These are phyloP conservation scores for Miichthys miiuy DNA, from an alignment of 2,797 vertebrate species.

Conservation along the genomic window DNA sequence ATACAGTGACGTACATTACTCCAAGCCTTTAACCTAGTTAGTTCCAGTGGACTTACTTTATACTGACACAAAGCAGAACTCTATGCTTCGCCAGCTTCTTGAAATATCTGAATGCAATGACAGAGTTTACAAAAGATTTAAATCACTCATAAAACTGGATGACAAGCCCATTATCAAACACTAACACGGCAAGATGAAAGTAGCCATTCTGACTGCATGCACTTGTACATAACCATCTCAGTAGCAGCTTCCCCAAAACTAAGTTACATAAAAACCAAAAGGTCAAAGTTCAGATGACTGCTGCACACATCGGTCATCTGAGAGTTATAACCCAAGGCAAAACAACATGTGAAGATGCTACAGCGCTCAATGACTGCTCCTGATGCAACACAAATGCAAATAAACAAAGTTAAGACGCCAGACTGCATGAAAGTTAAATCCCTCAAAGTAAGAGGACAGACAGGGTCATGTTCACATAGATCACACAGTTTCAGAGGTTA, in stretches of 20 bases:
- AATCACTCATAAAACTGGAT: slow-evolving; percentile 8
- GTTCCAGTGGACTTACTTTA: slow-evolving; percentile 9
- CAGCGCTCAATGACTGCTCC: neutral
- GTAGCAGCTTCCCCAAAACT: neutral
- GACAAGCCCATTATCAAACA: slow-evolving; percentile 5
- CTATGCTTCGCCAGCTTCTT: neutral
- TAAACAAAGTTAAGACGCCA: too few species aligned
- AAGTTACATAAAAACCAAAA: slow-evolving; percentile 1
- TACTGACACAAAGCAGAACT: slow-evolving; percentile 15
- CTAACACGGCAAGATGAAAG: neutral
- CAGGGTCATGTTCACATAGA: neutral
- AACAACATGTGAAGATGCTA: slow-evolving; percentile 5
- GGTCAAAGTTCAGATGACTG: slow-evolving; percentile 59
- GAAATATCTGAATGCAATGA: neutral
- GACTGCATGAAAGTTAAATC: too few species aligned
- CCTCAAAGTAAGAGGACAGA: neutral
- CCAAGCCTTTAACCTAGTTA: slow-evolving; percentile 17
- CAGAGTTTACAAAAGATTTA: neutral
- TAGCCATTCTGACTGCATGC: neutral
- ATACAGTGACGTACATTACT: slow-evolving; percentile 28
- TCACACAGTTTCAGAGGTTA: neutral
- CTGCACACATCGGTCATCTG: neutral
- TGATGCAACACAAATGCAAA: neutral
- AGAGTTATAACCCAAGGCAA: neutral
- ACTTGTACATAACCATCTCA: neutral